A percentile compares a stretch with the other conserved stretches of the same genome.
Evolutionary conservation across 2,888 invertebrate species (phyloP).

Genomic region (Junonia oenone): DNA sequence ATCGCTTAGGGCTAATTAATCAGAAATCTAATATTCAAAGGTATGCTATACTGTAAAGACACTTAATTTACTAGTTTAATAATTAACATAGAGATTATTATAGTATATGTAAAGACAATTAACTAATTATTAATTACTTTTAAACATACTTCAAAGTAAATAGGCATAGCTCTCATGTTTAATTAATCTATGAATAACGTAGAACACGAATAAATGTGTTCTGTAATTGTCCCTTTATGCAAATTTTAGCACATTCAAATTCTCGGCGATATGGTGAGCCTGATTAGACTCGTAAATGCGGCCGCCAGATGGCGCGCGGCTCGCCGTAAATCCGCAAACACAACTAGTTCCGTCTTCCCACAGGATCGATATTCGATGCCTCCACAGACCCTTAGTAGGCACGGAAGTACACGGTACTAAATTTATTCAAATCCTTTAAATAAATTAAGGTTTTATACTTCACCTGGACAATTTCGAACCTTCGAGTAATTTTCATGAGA

Average conservation of each 20-base stretch:
- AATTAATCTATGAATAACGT: background rate
- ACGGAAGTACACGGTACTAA: background rate
- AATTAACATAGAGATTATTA: too few species aligned
- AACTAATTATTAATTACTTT: too few species aligned
- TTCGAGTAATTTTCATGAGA: constrained; percentile 1
- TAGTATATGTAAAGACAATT: background rate
- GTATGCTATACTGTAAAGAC: background rate
- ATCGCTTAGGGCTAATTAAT: background rate
- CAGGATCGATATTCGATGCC: background rate
- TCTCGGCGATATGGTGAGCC: background rate
- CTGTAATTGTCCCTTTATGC: background rate
- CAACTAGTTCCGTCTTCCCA: constrained; percentile 29
- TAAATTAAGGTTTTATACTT: background rate
- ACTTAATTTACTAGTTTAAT: background rate
- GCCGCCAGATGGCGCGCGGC: constrained; percentile 64
- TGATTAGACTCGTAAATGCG: constrained; percentile 69
- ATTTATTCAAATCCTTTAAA: constrained; percentile 1
- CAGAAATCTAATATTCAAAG: background rate
- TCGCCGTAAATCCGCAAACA: constrained; percentile 70
- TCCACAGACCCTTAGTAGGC: background rate
- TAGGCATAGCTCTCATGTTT: too few species aligned
- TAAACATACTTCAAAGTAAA: too few species aligned
- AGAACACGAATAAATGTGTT: background rate
- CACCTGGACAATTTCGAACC: background rate
- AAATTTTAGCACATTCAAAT: background rate